Conservation (phyloP, 2,888 invertebrate genomes). For the Holacanthella duospinosa region DNA sequence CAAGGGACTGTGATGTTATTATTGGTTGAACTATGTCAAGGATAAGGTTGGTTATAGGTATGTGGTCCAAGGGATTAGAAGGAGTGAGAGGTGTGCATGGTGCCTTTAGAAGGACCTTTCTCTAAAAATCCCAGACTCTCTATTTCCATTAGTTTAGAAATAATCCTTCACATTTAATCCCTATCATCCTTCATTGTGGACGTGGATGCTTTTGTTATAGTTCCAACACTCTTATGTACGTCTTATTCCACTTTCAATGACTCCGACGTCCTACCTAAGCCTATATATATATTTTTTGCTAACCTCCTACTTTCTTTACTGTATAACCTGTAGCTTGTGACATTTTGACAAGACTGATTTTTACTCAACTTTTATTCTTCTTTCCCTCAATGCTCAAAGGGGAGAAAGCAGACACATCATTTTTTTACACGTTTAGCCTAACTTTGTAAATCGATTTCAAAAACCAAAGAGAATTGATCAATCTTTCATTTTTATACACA, state of each 20-base stretch:
- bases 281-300: neutral
- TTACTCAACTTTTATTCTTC: neutral
- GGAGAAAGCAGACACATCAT: neutral
- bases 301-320: neutral
- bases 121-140: neutral
- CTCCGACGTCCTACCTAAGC: neutral
- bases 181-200: constrained; percentile 1
- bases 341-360: neutral
- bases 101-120: too few species aligned
- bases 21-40: too few species aligned
- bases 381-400: neutral
- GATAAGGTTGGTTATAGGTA: too few species aligned
- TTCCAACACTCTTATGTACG: too few species aligned
- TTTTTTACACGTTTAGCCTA: neutral
- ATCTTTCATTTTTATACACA: neutral
- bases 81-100: too few species aligned
- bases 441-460: neutral
- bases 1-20: too few species aligned
- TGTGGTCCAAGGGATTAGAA: too few species aligned
- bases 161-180: constrained; percentile 1
- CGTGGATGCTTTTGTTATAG: neutral
- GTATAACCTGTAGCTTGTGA: neutral
- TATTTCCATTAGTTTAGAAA: neutral
- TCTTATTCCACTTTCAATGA: neutral
- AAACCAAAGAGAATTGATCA: neutral